A percentile compares a stretch with the other conserved stretches of the same genome.
phyloP scores from a whole-genome alignment of 2,113 vertebrate genomes.

The Corapipo altera region DNA sequence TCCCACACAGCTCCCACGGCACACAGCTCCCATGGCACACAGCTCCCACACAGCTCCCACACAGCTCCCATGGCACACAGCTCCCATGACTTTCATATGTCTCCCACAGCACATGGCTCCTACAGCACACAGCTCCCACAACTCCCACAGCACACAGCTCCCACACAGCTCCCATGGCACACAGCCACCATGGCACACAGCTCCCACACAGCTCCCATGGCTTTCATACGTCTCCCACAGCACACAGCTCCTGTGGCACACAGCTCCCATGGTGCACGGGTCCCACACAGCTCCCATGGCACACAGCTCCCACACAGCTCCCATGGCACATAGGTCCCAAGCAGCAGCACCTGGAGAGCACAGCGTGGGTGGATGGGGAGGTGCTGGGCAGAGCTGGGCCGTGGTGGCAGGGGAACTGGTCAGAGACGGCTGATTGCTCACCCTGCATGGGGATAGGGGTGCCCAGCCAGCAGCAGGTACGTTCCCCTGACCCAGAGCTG shows the following conservation, averaged over 20 bases:
- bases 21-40: background rate
- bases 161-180: background rate
- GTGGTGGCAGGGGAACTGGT: too few species aligned
- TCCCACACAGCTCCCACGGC: background rate
- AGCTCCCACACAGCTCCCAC: background rate
- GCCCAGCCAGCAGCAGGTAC: too few species aligned
- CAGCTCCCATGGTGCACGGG: background rate
- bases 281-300: background rate
- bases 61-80: background rate
- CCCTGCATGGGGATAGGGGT: rapidly evolving
- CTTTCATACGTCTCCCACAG: too few species aligned
- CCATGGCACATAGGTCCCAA: background rate
- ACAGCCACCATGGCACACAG: background rate
- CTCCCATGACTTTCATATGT: too few species aligned
- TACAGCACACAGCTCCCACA: too few species aligned
- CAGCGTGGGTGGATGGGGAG: rapidly evolving
- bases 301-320: background rate
- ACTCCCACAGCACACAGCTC: background rate
- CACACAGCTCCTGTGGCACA: background rate
- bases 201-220: background rate
- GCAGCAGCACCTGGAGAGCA: rapidly evolving
- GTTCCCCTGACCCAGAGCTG: background rate
- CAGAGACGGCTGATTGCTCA: rapidly evolving
- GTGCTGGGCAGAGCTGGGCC: background rate
- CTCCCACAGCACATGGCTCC: background rate